Evolutionary conservation across 2,888 invertebrate genomes (phyloP).

Genomic region (Thalpophila matura): DNA sequence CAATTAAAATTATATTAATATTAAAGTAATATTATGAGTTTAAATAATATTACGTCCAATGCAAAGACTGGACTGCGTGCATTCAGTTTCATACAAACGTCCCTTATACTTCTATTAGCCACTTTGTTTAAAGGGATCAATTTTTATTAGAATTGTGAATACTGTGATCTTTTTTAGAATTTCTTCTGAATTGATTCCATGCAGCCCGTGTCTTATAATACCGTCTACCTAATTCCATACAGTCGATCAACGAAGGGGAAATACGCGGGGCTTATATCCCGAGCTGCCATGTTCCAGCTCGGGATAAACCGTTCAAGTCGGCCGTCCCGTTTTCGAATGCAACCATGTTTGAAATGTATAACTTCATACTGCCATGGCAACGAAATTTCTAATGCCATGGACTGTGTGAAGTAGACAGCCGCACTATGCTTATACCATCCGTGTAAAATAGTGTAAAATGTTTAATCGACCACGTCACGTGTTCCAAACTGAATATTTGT

Average conservation of each 20-base stretch:
- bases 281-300: background rate
- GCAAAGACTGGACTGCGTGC: constrained; percentile 52
- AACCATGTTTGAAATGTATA: background rate
- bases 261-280: background rate
- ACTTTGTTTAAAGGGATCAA: constrained; percentile 59
- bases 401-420: constrained; percentile 18
- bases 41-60: constrained; percentile 21
- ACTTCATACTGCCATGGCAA: no score
- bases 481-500: constrained; percentile 35
- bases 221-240: constrained; percentile 6
- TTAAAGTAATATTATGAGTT: constrained; percentile 28
- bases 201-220: constrained; percentile 8
- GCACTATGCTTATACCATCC: constrained; percentile 1
- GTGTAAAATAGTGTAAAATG: constrained; percentile 9
- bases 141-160: constrained; percentile 58
- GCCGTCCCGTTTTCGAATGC: background rate
- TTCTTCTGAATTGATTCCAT: constrained; percentile 32
- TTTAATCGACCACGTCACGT: constrained; percentile 2
- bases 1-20: constrained; percentile 48
- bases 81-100: constrained; percentile 36
- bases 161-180: constrained; percentile 58
- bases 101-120: constrained; percentile 38
- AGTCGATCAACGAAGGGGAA: background rate
- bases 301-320: constrained; percentile 1
- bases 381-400: constrained; percentile 17